Base-by-base conservation (phyloP, 30 jellyfish, hydroid and myxozoan species). In the Clytia hemisphaerica region DNA sequence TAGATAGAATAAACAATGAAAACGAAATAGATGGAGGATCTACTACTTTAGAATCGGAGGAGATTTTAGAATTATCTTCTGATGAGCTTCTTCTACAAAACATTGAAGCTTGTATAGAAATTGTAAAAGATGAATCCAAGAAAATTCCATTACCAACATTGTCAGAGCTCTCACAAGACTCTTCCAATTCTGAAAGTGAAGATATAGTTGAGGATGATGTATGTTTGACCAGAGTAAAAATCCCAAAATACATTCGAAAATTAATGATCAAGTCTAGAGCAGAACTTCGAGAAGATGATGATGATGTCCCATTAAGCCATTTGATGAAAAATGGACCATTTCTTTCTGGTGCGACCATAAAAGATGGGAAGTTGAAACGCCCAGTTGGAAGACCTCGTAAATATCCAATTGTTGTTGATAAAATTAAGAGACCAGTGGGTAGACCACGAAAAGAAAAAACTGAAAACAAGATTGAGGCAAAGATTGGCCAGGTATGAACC, bases 361-460 rank as follows among this genome's bases (percentile, higher is more conserved):
- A 32, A 29, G n/a, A 42, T 10, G 53, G n/a, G 12, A n/a, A 42
- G n/a, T 10, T 42, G 48, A 47, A 30, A 26, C 29, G 78, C 15
- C 76, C 79, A 16, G 54, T 69, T 28, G 81, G 81, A 2, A 15
- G 81, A 25, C 81, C 81, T 10, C 81, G 81, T 25, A 69, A 69
- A 45, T 55, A 69, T 50, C 73, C 73, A 21, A 57, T 57, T 44
- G 25, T 45, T 3, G 55, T 45, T 14, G 49, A 69, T n/a, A 16
- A 24, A 35, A 66, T 67, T 29, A 69, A 69, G 75, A 47, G 81
- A 4, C 77, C 81, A 6, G 81, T 69, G 2, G 81, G 81, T 26
- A 26, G 81, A 22, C 81, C 81, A 26, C 32, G 81, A 21, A 69
- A 69, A 45, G 35, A 69, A n/a, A n/a, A n/a, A n/a, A n/a, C n/a